Evolutionary conservation across 2,113 vertebrate genomes (phyloP), one percentile per base, ranked within the genome.

Genomic region (Megaptera novaeangliae): DNA sequence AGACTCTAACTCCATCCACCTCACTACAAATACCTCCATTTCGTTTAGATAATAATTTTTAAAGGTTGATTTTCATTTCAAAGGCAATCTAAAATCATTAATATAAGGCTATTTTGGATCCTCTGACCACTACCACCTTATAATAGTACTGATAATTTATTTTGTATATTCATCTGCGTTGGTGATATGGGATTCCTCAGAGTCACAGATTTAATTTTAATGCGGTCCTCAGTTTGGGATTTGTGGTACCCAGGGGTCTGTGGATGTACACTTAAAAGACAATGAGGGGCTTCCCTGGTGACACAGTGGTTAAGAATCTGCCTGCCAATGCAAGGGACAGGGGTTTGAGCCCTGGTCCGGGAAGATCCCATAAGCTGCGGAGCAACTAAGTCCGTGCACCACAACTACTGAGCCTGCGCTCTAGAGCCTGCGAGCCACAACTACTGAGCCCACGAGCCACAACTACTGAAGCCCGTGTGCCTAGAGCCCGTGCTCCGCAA

Each of bases 41-140:
- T 39, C 39, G 39, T 77, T 90, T 66, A 69, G 39, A 63, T 39
- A 78, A 52, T 66, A 78, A 66, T 41, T 68, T 80, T 41, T 81
- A n/a, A 78, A 92, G 34, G 27, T n/a, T 72, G 17, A 72, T 72
- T 72, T 92, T 87, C 31, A 92, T 81, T 87, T 89, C 44, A 44
- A 17, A 87, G 64, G 31, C 64, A 71, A 72, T 81, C 44, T 92
- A 31, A 44, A 74, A 81, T 64, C 41, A 87, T 18, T 44, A 81
- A 29, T 63, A 44, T 46, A 75, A 57, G 41, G 15, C 17, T 20
- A 39, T 64, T 55, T 92, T 41, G 41, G 44, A 52, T 81, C 9
- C 17, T 57, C 36, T 57, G 44, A 21, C 74, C 17, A 14, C 59
- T 61, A 27, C 36, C 61, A 31, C n/a, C 4, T 92, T 64, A 25